Conservation (phyloP, 2,113 vertebrate genomes). For the Acanthochromis polyacanthus region DNA sequence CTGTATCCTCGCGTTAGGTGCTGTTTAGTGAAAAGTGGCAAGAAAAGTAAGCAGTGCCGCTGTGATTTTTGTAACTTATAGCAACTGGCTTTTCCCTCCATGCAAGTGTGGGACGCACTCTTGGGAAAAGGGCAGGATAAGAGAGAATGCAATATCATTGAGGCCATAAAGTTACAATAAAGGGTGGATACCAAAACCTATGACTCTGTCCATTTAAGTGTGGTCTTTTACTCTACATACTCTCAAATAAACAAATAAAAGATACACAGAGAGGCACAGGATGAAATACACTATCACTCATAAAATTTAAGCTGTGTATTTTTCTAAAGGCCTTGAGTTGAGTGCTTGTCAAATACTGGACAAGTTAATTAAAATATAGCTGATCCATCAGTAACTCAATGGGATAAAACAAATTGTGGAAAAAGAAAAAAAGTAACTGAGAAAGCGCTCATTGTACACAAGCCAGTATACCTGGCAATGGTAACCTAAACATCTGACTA, state of each 20-base stretch:
- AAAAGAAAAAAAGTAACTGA: conserved; percentile 48
- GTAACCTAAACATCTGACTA: no score
- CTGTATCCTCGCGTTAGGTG: neutral
- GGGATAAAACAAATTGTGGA: conserved; percentile 74
- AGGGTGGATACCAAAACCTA: no score
- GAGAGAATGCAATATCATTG: no score
- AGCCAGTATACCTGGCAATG: no score
- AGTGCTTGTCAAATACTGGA: conserved; percentile 22
- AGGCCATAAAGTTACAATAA: no score
- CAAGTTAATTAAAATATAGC: no score
- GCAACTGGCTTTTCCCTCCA: neutral
- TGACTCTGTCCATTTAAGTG: no score
- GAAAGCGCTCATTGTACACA: no score
- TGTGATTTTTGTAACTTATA: neutral
- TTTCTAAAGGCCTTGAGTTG: conserved; percentile 56
- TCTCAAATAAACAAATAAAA: no score
- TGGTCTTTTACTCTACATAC: no score
- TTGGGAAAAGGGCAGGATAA: no score
- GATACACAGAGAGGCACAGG: conserved; percentile 50
- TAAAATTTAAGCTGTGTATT: conserved; percentile 47
- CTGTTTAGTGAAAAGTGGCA: neutral
- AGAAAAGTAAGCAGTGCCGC: neutral
- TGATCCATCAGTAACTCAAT: conserved; percentile 63
- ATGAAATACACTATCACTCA: conserved; percentile 59
- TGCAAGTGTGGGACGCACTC: no score